phyloP scores from a whole-genome alignment of 1,140 invertebrate genomes.

The Berghia stephanieae region DNA sequence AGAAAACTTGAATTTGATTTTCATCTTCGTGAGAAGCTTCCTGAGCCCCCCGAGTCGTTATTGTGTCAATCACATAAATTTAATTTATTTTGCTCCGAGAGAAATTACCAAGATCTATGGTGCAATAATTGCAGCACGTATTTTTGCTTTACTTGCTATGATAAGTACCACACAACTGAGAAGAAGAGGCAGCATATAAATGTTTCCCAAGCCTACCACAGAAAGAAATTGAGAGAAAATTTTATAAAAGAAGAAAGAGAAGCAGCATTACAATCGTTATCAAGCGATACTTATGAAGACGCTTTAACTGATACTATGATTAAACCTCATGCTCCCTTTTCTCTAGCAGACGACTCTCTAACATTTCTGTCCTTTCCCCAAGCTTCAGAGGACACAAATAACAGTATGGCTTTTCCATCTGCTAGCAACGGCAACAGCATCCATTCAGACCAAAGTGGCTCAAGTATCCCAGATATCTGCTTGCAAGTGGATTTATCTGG shows the following conservation, averaged over 20 bases:
- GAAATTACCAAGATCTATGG: constrained; percentile 64
- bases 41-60: constrained; percentile 43
- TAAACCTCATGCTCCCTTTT: constrained; percentile 50
- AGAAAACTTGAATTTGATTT: constrained; percentile 56
- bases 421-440: constrained; percentile 38
- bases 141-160: constrained; percentile 63
- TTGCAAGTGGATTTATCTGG: constrained; percentile 30
- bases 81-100: constrained; percentile 49
- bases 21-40: constrained; percentile 57
- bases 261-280: constrained; percentile 30
- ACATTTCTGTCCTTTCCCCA: constrained; percentile 59
- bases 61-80: constrained; percentile 55
- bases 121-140: constrained; percentile 63
- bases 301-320: constrained; percentile 33
- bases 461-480: constrained; percentile 51
- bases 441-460: constrained; percentile 46
- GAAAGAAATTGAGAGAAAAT: constrained; percentile 41
- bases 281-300: constrained; percentile 23
- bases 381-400: background rate
- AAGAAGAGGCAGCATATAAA: constrained; percentile 48
- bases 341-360: constrained; percentile 49
- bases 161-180: constrained; percentile 51
- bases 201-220: constrained; percentile 32
- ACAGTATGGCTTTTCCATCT: constrained; percentile 12
- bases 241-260: constrained; percentile 38